Conservation (phyloP, 35 echinoderm and acorn worm species). For the Heliocidaris erythrogramma region DNA sequence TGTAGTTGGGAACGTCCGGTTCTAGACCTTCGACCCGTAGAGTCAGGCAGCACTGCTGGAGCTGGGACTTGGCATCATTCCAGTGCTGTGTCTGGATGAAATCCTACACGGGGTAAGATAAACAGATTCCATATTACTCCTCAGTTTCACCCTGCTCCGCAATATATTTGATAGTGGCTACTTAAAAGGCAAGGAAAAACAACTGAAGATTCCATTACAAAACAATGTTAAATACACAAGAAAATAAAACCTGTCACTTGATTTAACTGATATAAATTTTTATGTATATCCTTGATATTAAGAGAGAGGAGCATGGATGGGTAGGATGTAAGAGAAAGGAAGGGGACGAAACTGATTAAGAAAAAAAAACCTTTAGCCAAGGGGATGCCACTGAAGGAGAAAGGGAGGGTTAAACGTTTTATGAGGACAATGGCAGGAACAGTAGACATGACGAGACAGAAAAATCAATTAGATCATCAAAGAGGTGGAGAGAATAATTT, state of each 20-base stretch:
- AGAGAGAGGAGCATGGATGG: too few relatives aligned
- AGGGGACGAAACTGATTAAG: not conserved
- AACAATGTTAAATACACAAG: not conserved
- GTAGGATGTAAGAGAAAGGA: not conserved
- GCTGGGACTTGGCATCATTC: constrained; percentile 98
- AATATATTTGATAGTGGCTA: not conserved
- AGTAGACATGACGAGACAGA: not conserved
- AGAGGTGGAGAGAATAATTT: too few relatives aligned
- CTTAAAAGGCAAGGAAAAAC: too few relatives aligned
- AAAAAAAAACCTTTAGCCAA: too few relatives aligned
- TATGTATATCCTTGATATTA: too few relatives aligned
- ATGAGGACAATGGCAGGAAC: not conserved
- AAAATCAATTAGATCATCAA: too few relatives aligned
- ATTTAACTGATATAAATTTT: not conserved
- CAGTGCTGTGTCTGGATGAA: constrained; percentile 88
- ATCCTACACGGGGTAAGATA: constrained; percentile 46
- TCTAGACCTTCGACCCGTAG: constrained; percentile 68
- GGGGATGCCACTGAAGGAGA: too few relatives aligned
- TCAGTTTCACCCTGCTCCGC: not conserved
- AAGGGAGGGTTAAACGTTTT: not conserved
- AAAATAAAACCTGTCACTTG: not conserved
- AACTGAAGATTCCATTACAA: not conserved
- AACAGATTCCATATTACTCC: too few relatives aligned
- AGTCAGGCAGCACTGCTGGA: constrained; percentile 91
- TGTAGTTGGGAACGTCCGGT: constrained; percentile 85